These are phyloP conservation scores for Pristionchus arcanus DNA, from an alignment of 2,888 invertebrate species.

Conservation along the genomic window DNA sequence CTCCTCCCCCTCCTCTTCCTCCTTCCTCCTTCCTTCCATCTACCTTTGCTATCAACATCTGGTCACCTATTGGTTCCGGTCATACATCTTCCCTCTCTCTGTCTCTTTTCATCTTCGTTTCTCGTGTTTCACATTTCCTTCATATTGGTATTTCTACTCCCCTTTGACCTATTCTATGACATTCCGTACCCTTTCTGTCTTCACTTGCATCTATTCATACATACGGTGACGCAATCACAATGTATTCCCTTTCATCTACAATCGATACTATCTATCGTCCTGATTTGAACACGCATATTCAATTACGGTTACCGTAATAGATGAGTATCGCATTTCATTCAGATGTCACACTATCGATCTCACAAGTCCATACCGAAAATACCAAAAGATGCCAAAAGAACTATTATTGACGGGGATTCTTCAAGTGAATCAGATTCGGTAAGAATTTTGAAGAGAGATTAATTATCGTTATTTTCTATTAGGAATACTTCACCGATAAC, in stretches of 20 bases:
- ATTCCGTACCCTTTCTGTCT: not conserved
- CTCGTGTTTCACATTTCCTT: conserved; percentile 40
- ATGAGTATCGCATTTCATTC: not conserved
- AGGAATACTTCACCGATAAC: conserved; percentile 32
- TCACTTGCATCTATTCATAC: not conserved
- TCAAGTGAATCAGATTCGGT: conserved; percentile 20
- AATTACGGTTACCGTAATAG: conserved; percentile 10
- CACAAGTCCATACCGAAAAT: not conserved
- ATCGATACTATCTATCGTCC: conserved; percentile 20
- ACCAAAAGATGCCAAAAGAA: conserved; percentile 4
- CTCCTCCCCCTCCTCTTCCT: not conserved
- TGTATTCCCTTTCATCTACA: not conserved
- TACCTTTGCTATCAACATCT: conserved; percentile 35
- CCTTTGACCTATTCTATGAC: not conserved
- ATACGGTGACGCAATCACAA: not conserved
- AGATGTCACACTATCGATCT: conserved; percentile 45
- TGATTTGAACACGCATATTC: not conserved
- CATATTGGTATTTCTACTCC: not conserved
- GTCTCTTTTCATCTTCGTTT: not conserved
- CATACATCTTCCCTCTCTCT: conserved; percentile 5
- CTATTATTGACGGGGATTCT: not conserved
- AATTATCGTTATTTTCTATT: not conserved
- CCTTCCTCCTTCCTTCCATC: not conserved
- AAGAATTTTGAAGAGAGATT: not conserved
- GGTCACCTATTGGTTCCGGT: conserved; percentile 43